These are phyloP conservation scores for Orgyia antiqua DNA, from an alignment of 2,888 invertebrate species.

Conservation along the genomic window DNA sequence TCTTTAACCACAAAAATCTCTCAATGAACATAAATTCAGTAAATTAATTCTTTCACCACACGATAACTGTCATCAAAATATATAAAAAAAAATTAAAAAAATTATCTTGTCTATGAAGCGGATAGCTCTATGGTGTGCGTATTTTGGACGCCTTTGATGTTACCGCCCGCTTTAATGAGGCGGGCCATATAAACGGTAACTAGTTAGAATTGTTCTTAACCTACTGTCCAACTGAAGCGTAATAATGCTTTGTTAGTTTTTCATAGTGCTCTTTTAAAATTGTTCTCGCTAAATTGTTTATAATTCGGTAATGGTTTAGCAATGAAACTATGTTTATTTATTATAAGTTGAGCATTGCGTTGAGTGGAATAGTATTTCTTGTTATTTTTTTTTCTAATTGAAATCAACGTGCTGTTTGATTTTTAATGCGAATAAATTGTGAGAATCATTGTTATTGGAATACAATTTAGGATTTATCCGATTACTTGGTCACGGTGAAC, in stretches of 20 bases:
- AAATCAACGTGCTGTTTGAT: constrained; percentile 14
- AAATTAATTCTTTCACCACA: constrained; percentile 23
- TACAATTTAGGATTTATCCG: no score
- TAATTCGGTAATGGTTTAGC: constrained; percentile 24
- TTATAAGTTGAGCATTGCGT: constrained; percentile 18
- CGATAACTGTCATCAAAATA: constrained; percentile 21
- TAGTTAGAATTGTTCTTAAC: constrained; percentile 63
- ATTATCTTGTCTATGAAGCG: constrained; percentile 40
- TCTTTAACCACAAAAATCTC: no score
- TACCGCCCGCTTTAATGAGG: constrained; percentile 76
- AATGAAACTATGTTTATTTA: constrained; percentile 26
- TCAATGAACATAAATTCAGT: no score
- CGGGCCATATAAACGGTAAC: constrained; percentile 62
- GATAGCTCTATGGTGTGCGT: constrained; percentile 54
- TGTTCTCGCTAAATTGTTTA: constrained; percentile 34
- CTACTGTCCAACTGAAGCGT: constrained; percentile 40
- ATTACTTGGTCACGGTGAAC: no score
- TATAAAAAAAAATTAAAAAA: constrained; percentile 23
- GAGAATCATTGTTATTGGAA: no score
- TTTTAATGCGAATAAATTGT: not conserved
- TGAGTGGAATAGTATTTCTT: constrained; percentile 13
- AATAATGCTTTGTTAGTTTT: constrained; percentile 54
- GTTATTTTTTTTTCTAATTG: constrained; percentile 14
- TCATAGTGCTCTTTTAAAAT: constrained; percentile 39
- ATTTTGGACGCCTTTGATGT: constrained; percentile 82